Percentiles rank a stretch among this genome's conserved stretches.
These are phyloP conservation scores for Proales similis DNA, from an alignment of 1,140 invertebrate genomes.

Conservation along the genomic window DNA sequence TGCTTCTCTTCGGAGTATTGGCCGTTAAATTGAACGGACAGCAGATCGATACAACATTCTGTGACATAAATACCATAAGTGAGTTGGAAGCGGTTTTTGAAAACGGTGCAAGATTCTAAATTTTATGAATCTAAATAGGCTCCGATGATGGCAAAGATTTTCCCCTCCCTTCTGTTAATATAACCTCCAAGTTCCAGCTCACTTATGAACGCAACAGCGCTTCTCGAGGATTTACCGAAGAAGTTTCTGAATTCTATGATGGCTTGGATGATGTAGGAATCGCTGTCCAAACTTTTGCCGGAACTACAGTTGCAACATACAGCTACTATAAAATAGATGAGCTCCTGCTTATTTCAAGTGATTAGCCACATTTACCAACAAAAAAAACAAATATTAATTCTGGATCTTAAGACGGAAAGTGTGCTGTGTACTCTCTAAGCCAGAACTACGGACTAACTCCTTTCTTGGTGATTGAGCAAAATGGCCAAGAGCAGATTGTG, in stretches of 20 bases:
- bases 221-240: neutral
- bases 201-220: slow-evolving; percentile 17
- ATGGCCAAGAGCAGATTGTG: slow-evolving; percentile 31
- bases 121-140: neutral
- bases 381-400: neutral
- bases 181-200: neutral
- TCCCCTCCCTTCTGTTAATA: neutral
- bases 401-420: slow-evolving; percentile 16
- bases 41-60: slow-evolving; percentile 32
- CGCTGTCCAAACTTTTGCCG: slow-evolving; percentile 23
- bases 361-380: no score
- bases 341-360: slow-evolving; percentile 11
- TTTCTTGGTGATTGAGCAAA: slow-evolving; percentile 1
- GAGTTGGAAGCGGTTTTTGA: neutral
- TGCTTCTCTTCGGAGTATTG: no score
- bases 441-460: slow-evolving; percentile 10
- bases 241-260: slow-evolving; percentile 35
- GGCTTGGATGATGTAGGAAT: slow-evolving; percentile 21
- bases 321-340: slow-evolving; percentile 37
- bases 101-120: neutral
- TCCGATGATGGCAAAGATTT: slow-evolving; percentile 14
- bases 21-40: no score
- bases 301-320: slow-evolving; percentile 13
- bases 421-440: slow-evolving; percentile 13
- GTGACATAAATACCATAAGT: slow-evolving; percentile 22